A percentile compares a stretch with the other conserved stretches of the same genome.
Evolutionary conservation across 1,140 invertebrate species (phyloP).

Genomic region (Gonatopus flavifemur): DNA sequence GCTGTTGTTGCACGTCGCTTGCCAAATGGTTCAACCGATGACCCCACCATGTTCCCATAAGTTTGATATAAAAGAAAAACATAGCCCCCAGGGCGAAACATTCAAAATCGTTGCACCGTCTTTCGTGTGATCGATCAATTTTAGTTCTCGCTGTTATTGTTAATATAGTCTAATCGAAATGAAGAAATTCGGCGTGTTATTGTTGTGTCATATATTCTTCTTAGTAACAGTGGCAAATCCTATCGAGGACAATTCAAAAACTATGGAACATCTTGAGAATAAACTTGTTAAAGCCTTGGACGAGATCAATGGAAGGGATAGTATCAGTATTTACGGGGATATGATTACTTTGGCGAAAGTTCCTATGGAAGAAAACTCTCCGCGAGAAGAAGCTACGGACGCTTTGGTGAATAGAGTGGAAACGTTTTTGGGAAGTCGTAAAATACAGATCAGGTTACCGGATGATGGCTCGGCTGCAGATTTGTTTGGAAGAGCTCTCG

Average conservation of each 20-base stretch:
- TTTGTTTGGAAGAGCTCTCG: conserved; percentile 49
- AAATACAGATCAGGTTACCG: conserved; percentile 42
- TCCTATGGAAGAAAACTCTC: conserved; percentile 10
- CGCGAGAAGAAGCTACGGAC: conserved; percentile 5
- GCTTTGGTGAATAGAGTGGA: conserved; percentile 45
- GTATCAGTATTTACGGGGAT: conserved; percentile 42
- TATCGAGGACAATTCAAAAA: conserved; percentile 18
- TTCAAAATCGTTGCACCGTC: conserved; percentile 41
- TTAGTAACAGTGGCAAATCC: conserved; percentile 6
- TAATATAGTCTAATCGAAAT: too few species aligned
- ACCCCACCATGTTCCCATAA: conserved; percentile 42
- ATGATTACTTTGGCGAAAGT: conserved; percentile 48
- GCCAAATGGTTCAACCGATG: conserved; percentile 54
- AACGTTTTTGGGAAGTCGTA: conserved; percentile 41
- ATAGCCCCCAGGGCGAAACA: conserved; percentile 38
- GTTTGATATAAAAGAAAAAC: conserved; percentile 54
- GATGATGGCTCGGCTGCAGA: conserved; percentile 47
- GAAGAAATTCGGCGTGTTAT: too few species aligned
- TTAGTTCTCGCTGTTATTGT: too few species aligned
- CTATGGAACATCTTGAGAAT: conserved; percentile 28
- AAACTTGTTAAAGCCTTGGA: conserved; percentile 43
- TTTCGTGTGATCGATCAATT: too few species aligned
- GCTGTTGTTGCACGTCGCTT: conserved; percentile 38
- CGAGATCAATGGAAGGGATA: conserved; percentile 36
- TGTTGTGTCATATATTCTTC: too few species aligned